These are phyloP conservation scores for Tychaedon coryphoeus DNA, from an alignment of 2,113 vertebrate genomes.

Conservation along the genomic window DNA sequence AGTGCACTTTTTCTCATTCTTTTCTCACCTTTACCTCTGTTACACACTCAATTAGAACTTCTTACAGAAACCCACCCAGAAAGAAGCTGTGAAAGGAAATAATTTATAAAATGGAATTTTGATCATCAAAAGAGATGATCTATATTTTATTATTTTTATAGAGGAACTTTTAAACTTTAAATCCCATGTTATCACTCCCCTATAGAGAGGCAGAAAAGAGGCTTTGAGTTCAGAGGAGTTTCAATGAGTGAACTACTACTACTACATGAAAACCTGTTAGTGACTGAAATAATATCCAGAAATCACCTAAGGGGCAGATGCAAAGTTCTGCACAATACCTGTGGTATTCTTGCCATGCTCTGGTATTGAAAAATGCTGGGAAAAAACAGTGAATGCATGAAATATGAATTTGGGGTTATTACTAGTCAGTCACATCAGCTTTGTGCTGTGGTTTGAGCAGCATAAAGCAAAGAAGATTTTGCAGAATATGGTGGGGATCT, in stretches of 20 bases:
- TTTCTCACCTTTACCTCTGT: neutral
- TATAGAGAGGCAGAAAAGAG: neutral
- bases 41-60: neutral
- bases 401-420: neutral
- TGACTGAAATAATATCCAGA: neutral
- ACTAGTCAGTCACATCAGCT: neutral
- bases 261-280: neutral
- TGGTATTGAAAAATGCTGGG: neutral
- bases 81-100: neutral
- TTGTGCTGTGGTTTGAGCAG: neutral
- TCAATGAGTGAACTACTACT: neutral
- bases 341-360: neutral
- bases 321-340: neutral
- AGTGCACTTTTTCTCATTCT: neutral
- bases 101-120: neutral
- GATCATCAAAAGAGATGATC: neutral
- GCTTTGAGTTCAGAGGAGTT: neutral
- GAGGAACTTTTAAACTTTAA: neutral
- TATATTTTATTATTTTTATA: neutral
- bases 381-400: neutral
- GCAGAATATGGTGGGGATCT: neutral
- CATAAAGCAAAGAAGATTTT: neutral
- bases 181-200: neutral
- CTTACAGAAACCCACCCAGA: neutral
- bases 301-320: neutral